Percentiles rank a stretch among this genome's conserved stretches.
Conservation (phyloP, 2,888 invertebrate genomes). For the Amphiduros pacificus region DNA sequence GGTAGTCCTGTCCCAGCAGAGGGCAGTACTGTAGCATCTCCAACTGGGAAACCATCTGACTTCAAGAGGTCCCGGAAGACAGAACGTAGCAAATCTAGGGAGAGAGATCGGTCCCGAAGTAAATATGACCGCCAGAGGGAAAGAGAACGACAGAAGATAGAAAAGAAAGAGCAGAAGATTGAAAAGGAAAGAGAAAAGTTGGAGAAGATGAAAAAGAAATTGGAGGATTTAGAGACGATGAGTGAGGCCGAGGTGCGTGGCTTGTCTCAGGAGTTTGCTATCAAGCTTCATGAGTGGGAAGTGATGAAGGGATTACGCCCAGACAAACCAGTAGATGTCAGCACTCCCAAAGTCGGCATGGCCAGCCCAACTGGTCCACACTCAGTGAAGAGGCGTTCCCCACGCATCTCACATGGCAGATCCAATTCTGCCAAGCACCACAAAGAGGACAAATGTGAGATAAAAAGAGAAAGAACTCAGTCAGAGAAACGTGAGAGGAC, state of each 20-base stretch:
- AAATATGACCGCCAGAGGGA: conserved; percentile 22
- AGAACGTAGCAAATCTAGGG: conserved; percentile 20
- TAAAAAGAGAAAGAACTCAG: conserved; percentile 10
- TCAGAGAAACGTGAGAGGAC: conserved; percentile 6
- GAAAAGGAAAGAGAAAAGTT: conserved; percentile 68
- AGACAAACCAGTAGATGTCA: not conserved
- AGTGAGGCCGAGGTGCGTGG: conserved; percentile 81
- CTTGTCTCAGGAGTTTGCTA: conserved; percentile 85
- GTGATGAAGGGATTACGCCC: conserved; percentile 48
- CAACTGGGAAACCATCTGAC: conserved; percentile 4
- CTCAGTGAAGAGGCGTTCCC: not conserved
- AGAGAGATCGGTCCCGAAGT: conserved; percentile 23
- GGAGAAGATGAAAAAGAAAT: conserved; percentile 64
- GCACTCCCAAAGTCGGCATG: not conserved
- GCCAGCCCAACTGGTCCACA: not conserved
- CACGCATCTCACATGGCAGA: conserved; percentile 10
- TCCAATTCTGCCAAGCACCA: conserved; percentile 20
- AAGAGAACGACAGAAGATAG: conserved; percentile 26
- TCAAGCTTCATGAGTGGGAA: conserved; percentile 84
- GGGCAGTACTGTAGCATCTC: no score
- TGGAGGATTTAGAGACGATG: conserved; percentile 55
- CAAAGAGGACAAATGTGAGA: conserved; percentile 1
- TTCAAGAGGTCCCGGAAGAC: conserved; percentile 9
- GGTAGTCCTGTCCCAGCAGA: conserved; percentile 14
- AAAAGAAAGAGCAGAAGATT: conserved; percentile 59